Evolutionary conservation across 2,888 invertebrate genomes (phyloP), one percentile per base, ranked within the genome.

Genomic region (Scaeva pyrastri): DNA sequence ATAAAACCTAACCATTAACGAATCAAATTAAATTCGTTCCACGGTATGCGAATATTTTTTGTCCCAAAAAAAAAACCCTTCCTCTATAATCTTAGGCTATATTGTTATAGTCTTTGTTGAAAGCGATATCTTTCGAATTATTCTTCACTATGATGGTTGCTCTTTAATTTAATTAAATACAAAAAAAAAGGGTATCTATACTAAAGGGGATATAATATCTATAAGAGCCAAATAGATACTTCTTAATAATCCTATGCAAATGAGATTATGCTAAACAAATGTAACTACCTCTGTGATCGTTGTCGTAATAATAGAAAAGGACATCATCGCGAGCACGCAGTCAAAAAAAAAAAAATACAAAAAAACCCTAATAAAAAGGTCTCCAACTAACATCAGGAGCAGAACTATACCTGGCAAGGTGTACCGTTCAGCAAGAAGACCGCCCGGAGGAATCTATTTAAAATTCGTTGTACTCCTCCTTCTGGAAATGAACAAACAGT

Each of bases 211-310:
- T 6, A 14, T 58, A 12, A 58, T 36, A 19, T 31, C 16, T 31
- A 56, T 50, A 36, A n/a, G n/a, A n/a, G n/a, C 21, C 12, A 60
- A 19, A 39, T 8, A 82, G 73, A 80, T 62, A 43, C 72, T 72
- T 45, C 80, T 81, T 73, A 76, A 76, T 81, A 85, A 85, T 64
- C 48, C 71, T 81, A 85, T 85, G 80, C 85, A 85, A 85, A 85
- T 85, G 81, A 85, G 80, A 48, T 73, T 68, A 52, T 52, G 50
- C 52, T n/a, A 68, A 66, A 73, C 62, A 75, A 71, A 76, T 60
- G 66, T 72, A 77, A 77, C 75, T 81, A 72, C 76, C 31, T 68
- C 21, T 52, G 21, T 66, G 48, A 31, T 36, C 52, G 19, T 50
- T 68, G 66, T 74, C 71, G 58, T 79, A 75, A 84, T 79, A 79